Percentiles rank a stretch among this genome's conserved stretches.
phyloP scores from a whole-genome alignment of 2,113 vertebrate genomes.

The Melanerpes aurifrons region DNA sequence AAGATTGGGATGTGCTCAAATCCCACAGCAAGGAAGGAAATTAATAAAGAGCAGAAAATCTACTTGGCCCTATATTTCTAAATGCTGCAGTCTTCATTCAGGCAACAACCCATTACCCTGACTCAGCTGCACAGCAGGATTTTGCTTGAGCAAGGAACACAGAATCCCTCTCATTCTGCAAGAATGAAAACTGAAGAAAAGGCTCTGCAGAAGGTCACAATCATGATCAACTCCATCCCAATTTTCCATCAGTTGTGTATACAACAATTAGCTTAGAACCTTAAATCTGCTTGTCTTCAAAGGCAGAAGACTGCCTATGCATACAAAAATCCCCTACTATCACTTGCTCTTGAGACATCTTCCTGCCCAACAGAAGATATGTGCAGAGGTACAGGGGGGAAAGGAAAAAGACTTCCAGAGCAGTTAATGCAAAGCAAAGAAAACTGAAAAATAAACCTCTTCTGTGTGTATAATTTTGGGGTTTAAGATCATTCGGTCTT shows the following conservation, averaged over 20 bases:
- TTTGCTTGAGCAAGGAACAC: constrained; percentile 1
- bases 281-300: not conserved
- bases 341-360: not conserved
- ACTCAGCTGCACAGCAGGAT: constrained; percentile 7
- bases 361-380: not conserved
- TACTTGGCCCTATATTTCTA: not conserved
- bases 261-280: not conserved
- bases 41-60: constrained; percentile 12
- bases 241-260: not conserved
- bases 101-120: constrained; percentile 21
- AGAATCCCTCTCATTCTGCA: not conserved
- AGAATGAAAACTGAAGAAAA: constrained; percentile 7
- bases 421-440: not conserved
- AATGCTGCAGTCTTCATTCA: not conserved
- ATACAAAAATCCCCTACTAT: not conserved
- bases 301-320: not conserved
- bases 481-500: not conserved
- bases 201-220: not conserved
- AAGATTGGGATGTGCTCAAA: not conserved
- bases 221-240: not conserved
- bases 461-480: not conserved
- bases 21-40: not conserved
- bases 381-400: not conserved
- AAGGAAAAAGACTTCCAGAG: not conserved
- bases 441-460: not conserved